These are phyloP conservation scores for Zhuqinia jingwanae DNA, from an alignment of 2,888 invertebrate species.

Conservation along the genomic window DNA sequence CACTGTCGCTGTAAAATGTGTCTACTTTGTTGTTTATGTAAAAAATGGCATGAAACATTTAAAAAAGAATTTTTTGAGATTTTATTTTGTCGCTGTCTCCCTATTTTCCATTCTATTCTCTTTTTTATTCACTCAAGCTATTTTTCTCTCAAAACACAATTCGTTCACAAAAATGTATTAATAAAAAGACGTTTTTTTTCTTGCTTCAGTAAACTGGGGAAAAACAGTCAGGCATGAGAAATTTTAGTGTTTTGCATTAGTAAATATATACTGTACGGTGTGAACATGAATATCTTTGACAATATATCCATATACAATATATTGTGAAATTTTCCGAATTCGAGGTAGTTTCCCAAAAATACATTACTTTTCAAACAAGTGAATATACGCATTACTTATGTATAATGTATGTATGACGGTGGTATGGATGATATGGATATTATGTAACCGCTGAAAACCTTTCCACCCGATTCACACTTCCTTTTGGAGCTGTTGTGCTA, in stretches of 20 bases:
- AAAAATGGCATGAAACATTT: slow-evolving; percentile 28
- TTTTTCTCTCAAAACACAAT: slow-evolving; percentile 24
- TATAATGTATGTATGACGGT: too few species aligned
- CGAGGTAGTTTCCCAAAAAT: not conserved
- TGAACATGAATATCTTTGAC: slow-evolving; percentile 13
- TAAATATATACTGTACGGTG: too few species aligned
- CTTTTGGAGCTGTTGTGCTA: slow-evolving; percentile 36
- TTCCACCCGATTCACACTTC: slow-evolving; percentile 53
- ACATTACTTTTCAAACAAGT: not conserved
- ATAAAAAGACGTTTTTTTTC: slow-evolving; percentile 44
- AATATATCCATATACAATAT: slow-evolving; percentile 26
- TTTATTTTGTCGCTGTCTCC: slow-evolving; percentile 1
- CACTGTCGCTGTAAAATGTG: too few species aligned
- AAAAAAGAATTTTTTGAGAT: slow-evolving; percentile 28
- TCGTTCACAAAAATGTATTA: not conserved
- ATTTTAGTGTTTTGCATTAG: slow-evolving; percentile 30
- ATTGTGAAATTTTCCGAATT: slow-evolving; percentile 35
- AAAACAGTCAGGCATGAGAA: slow-evolving; percentile 59
- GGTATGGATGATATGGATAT: slow-evolving; percentile 1
- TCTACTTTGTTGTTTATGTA: not conserved
- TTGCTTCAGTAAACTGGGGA: slow-evolving; percentile 53
- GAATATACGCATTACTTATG: not conserved
- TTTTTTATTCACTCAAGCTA: not conserved
- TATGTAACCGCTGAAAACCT: slow-evolving; percentile 51
- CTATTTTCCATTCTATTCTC: not conserved